These are phyloP conservation scores for Allygus modestus DNA, from an alignment of 2,888 invertebrate genomes.

Conservation along the genomic window DNA sequence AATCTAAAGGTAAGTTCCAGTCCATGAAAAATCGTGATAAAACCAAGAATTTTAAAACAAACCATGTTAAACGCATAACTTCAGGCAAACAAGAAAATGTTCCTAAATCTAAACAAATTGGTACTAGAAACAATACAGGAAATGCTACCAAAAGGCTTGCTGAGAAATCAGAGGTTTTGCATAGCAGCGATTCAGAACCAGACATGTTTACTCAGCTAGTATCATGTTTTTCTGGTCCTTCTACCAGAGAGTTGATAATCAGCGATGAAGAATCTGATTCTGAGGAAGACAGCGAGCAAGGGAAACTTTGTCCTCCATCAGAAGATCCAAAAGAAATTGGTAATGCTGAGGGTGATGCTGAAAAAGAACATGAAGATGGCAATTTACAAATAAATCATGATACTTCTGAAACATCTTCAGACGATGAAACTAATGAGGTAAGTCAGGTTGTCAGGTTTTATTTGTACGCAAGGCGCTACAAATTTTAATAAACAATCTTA, in stretches of 20 bases:
- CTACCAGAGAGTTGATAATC: background rate
- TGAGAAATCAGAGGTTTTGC: background rate
- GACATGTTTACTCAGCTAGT: constrained; percentile 28
- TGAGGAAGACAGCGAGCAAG: background rate
- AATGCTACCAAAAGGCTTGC: background rate
- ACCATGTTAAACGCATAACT: background rate
- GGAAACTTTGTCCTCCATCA: background rate
- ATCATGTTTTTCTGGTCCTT: constrained; percentile 8
- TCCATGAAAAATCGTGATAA: background rate
- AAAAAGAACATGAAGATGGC: background rate
- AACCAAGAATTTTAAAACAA: background rate
- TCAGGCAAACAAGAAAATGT: background rate
- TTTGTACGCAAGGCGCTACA: background rate
- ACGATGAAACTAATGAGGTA: constrained; percentile 15
- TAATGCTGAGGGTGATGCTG: background rate
- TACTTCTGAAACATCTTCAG: background rate
- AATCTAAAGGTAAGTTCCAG: background rate
- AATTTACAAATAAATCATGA: background rate
- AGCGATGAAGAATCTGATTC: constrained; percentile 35
- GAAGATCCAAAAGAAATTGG: background rate
- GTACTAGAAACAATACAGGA: background rate
- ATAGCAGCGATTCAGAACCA: constrained; percentile 43
- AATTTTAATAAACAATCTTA: background rate
- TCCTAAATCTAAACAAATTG: background rate
- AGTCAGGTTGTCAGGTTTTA: background rate